Conservation (phyloP, 2,888 invertebrate genomes). For the Drosophila algonquin region DNA sequence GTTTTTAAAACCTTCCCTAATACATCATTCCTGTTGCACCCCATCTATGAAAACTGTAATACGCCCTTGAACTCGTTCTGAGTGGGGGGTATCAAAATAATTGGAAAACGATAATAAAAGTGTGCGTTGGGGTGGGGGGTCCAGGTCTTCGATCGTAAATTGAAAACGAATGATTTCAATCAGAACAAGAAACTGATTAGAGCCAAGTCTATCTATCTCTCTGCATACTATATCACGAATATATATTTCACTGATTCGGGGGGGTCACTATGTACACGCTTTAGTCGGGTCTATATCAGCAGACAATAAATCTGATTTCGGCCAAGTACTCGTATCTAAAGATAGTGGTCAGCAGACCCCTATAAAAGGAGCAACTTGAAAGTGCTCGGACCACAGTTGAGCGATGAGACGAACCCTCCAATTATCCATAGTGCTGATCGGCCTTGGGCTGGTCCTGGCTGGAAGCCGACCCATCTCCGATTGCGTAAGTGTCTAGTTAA, state of each 20-base stretch:
- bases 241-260: constrained; percentile 27
- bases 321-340: constrained; percentile 31
- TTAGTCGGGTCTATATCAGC: neutral
- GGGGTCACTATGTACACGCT: constrained; percentile 21
- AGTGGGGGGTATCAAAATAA: constrained; percentile 31
- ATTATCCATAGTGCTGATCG: constrained; percentile 44
- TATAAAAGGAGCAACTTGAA: constrained; percentile 49
- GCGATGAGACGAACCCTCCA: constrained; percentile 48
- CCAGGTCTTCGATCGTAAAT: constrained; percentile 56
- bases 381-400: constrained; percentile 14
- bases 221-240: neutral
- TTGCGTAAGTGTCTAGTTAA: constrained; percentile 59
- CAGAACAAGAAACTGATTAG: constrained; percentile 56
- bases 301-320: constrained; percentile 45
- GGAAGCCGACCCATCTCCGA: constrained; percentile 72
- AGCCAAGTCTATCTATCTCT: constrained; percentile 22
- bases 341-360: constrained; percentile 45
- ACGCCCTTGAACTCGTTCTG: neutral
- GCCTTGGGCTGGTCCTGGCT: constrained; percentile 44
- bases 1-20: neutral
- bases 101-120: constrained; percentile 37
- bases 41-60: neutral
- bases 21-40: neutral
- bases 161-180: constrained; percentile 41
- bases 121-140: constrained; percentile 21